Conservation (phyloP, 2,113 vertebrate genomes). For the Uria aalge region DNA sequence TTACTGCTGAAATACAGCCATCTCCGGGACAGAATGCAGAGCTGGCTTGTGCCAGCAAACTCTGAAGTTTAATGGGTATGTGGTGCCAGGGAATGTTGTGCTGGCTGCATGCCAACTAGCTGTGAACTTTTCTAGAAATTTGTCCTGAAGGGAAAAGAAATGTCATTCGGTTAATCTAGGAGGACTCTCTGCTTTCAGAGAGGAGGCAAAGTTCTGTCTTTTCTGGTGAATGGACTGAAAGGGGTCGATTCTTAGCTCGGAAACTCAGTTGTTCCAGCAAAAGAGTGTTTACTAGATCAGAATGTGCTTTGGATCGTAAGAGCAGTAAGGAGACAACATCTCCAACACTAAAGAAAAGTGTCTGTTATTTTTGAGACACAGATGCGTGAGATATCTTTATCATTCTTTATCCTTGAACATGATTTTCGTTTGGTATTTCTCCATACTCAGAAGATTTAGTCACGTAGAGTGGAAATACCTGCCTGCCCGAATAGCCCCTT, state of each 20-base stretch:
- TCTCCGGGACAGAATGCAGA: conserved; percentile 38
- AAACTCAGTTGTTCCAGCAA: neutral
- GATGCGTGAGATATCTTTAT: neutral
- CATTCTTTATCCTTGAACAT: neutral
- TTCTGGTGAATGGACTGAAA: neutral
- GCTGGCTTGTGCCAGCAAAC: conserved; percentile 19
- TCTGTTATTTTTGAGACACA: neutral
- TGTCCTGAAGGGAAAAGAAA: conserved; percentile 9
- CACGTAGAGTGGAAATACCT: neutral
- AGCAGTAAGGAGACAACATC: neutral
- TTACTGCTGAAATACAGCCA: conserved; percentile 45
- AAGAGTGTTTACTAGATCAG: neutral
- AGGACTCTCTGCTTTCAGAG: neutral
- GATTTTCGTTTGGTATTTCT: neutral
- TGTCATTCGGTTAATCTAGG: neutral
- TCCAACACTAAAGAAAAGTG: neutral
- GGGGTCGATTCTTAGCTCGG: neutral
- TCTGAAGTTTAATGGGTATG: conserved; percentile 23
- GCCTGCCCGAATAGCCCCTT: neutral
- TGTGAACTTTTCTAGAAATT: conserved; percentile 45
- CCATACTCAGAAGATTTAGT: neutral
- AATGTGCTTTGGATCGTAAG: neutral
- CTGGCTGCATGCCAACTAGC: neutral
- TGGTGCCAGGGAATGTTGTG: conserved; percentile 47
- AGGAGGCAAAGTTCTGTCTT: neutral